A percentile compares a stretch with the other conserved stretches of the same genome.
Conservation (phyloP, 30 jellyfish, hydroid and myxozoan genomes). For the Aurelia aurita region DNA sequence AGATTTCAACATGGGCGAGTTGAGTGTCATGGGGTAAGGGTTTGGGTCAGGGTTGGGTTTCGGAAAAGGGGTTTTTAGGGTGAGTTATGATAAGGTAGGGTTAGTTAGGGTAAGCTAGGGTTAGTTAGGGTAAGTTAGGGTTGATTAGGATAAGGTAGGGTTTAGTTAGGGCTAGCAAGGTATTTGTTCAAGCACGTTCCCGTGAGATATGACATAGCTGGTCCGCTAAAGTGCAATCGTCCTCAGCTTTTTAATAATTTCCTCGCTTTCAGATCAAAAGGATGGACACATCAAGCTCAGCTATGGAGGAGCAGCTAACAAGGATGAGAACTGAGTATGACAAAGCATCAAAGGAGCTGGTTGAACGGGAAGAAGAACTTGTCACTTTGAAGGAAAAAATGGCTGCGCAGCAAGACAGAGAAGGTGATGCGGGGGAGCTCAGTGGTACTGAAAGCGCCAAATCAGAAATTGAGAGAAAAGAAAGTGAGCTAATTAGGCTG, state of each 20-base stretch:
- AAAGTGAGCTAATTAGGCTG: conserved; percentile 50
- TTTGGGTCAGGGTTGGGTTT: too few species aligned
- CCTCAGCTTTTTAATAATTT: neutral
- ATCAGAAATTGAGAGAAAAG: conserved; percentile 58
- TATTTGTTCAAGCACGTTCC: too few species aligned
- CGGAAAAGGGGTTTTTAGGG: too few species aligned
- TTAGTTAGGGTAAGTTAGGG: too few species aligned
- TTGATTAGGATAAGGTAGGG: too few species aligned
- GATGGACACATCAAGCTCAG: conserved; percentile 49
- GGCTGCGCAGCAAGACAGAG: conserved; percentile 58
- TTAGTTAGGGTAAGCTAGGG: too few species aligned
- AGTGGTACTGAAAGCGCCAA: conserved; percentile 66
- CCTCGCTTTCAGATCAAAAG: conserved; percentile 31
- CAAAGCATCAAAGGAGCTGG: conserved; percentile 24
- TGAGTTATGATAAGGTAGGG: too few species aligned
- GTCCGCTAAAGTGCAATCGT: too few species aligned
- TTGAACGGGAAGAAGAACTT: conserved; percentile 56
- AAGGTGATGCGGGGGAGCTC: conserved; percentile 69
- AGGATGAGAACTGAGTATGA: conserved; percentile 68
- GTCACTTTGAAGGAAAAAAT: conserved; percentile 33
- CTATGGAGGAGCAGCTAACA: conserved; percentile 45
- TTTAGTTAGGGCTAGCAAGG: too few species aligned
- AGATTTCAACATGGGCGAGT: too few species aligned
- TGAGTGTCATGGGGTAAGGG: too few species aligned
- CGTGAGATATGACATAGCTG: too few species aligned